Evolutionary conservation across 2,888 invertebrate genomes (phyloP).

Genomic region (Aspidiotus rigidus): DNA sequence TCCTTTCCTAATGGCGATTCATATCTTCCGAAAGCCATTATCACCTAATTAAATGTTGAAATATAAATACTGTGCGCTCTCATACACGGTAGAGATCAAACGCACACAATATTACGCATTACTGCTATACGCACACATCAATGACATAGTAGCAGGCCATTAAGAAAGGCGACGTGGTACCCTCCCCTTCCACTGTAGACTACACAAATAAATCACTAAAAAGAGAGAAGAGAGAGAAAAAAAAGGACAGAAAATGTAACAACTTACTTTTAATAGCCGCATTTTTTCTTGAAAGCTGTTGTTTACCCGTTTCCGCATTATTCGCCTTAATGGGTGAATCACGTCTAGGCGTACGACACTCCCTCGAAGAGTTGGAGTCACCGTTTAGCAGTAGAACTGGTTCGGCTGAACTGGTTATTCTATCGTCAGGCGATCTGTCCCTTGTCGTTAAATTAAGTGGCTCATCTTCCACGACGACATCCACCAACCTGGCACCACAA

Average conservation of each 20-base stretch:
- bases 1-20: neutral
- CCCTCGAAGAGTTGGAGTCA: constrained; percentile 29
- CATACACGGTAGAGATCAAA: too few relatives aligned
- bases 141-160: too few relatives aligned
- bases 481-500: neutral
- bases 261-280: constrained; percentile 26
- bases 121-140: too few relatives aligned
- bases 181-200: neutral
- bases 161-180: neutral
- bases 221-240: too few relatives aligned
- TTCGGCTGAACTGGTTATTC: constrained; percentile 26
- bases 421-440: constrained; percentile 37
- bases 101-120: too few relatives aligned
- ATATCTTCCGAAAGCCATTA: constrained; percentile 12
- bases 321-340: constrained; percentile 30
- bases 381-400: constrained; percentile 16
- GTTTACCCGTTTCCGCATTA: constrained; percentile 23
- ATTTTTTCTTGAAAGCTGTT: constrained; percentile 29
- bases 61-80: neutral
- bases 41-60: constrained; percentile 28
- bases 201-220: neutral
- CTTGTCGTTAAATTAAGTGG: constrained; percentile 43
- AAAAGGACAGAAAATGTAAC: neutral
- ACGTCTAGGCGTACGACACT: constrained; percentile 29
- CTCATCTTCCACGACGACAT: constrained; percentile 38